These are phyloP conservation scores for Eulemur albifrons DNA, from an alignment of 2,797 vertebrate genomes.

Conservation along the genomic window DNA sequence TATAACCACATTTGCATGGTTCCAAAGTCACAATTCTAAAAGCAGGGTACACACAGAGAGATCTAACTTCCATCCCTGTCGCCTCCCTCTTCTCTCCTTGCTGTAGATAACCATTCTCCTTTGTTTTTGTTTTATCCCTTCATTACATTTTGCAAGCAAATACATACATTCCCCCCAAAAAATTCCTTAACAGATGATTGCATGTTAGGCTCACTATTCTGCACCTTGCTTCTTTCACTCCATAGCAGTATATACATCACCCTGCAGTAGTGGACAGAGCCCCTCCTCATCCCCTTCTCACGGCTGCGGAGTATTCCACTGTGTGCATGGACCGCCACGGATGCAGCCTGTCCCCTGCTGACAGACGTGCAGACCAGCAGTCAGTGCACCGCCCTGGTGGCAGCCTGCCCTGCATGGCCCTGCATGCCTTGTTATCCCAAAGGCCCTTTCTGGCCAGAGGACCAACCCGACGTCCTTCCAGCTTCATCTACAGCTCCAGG, in stretches of 20 bases:
- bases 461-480: background rate
- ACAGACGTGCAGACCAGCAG: rapidly evolving
- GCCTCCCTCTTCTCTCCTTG: background rate
- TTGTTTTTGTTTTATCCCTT: background rate
- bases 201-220: background rate
- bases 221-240: background rate
- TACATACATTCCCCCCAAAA: background rate
- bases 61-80: background rate
- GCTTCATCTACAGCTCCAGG: background rate
- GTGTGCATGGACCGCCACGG: too few species aligned
- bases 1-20: background rate
- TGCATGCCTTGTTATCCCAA: background rate
- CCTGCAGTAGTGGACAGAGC: background rate
- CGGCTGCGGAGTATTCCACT: background rate
- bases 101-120: background rate
- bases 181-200: background rate
- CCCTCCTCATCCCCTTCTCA: too few species aligned
- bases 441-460: background rate
- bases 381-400: too few species aligned
- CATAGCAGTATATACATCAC: background rate
- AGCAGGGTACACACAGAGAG: too few species aligned
- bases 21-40: background rate
- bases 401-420: too few species aligned
- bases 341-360: background rate
- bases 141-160: background rate